phyloP scores from a whole-genome alignment of 2,113 vertebrate species.

The Bufo bufo region DNA sequence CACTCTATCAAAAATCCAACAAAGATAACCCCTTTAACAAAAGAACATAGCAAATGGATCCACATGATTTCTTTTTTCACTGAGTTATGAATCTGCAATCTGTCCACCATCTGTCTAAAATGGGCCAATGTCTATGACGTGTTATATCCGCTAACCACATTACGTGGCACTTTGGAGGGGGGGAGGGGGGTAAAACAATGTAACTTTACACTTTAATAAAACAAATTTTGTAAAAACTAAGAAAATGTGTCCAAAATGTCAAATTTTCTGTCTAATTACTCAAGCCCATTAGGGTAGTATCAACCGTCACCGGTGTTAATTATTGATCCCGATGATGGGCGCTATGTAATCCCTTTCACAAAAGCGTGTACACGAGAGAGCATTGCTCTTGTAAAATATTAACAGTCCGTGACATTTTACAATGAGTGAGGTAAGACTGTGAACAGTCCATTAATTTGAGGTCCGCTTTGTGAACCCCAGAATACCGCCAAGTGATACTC shows the following conservation, averaged over 20 bases:
- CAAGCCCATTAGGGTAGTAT: not conserved
- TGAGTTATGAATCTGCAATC: too few species aligned
- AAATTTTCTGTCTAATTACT: not conserved
- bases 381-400: conserved; percentile 42
- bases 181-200: too few species aligned
- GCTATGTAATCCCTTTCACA: conserved; percentile 40
- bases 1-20: too few species aligned
- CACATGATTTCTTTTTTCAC: too few species aligned
- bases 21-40: too few species aligned
- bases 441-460: not conserved
- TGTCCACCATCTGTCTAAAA: too few species aligned
- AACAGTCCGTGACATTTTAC: conserved; percentile 17
- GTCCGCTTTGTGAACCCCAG: conserved; percentile 9
- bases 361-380: conserved; percentile 7
- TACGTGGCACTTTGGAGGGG: too few species aligned
- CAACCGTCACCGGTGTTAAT: not conserved
- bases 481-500: conserved; percentile 21
- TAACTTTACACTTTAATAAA: too few species aligned
- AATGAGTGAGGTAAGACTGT: conserved; percentile 44
- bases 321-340: conserved; percentile 37
- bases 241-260: not conserved
- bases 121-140: too few species aligned
- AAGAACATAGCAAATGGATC: too few species aligned
- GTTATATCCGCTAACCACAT: too few species aligned
- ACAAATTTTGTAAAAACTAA: not conserved